Evolutionary conservation across 2,797 vertebrate genomes (phyloP), one percentile per base, ranked within the genome.

Genomic region (Notolabrus celidotus): DNA sequence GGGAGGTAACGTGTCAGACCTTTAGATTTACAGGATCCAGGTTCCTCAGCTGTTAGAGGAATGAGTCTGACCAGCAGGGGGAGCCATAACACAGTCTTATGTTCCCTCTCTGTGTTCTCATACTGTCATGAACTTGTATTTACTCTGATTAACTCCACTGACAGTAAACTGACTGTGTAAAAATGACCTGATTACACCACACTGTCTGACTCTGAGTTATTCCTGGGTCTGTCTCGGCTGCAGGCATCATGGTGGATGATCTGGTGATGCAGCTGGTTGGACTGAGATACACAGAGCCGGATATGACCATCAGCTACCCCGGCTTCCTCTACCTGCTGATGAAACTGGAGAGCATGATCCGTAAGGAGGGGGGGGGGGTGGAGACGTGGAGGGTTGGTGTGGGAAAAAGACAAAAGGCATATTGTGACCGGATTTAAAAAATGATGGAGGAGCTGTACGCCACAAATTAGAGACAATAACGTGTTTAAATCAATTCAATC

Each of bases 241-340:
- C 72, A 92, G 94, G 94, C 61, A 87, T 95, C 59, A 4, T 4
- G 20, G 92, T 93, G 88, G 92, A 95, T n/a, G 84, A 89, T 0
- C 39, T 93, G 56, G 67, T 95, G 34, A 82, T 92, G 86, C 90
- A 93, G 87, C 89, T 95, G 73, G 90, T 94, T 0, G 89, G 92
- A 27, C 86, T 93, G 74, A 86, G 93, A 19, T 95, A 94, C 88
- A 94, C 92, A 0, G 95, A 95, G 67, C 82, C 86, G 0, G 83
- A 94, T 74, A 36, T 92, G 87, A 94, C 91, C 55, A 47, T 95
- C 90, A 94, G 80, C 43, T 95, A 93, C 78, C 91, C 93, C 0
- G 92, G 92, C 29, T 95, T 95, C 87, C 87, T 95, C 60, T 93
- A 86, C 82, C 92, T 94, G 63, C 67, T 95, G 47, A 86, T 94